These are phyloP conservation scores for Eupithecia pulchellata DNA, from an alignment of 2,888 invertebrate species.

Conservation along the genomic window DNA sequence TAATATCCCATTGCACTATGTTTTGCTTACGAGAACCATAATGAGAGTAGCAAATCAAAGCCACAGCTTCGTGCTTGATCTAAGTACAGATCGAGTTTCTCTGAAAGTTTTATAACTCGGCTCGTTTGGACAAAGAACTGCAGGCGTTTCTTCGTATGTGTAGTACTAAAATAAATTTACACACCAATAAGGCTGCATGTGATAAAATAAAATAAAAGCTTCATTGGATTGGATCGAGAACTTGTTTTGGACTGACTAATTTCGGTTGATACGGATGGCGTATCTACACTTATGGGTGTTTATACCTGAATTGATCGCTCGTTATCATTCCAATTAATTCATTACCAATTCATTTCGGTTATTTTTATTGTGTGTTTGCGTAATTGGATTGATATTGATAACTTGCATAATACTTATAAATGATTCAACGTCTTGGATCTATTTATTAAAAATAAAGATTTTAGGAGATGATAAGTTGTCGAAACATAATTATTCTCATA, in stretches of 20 bases:
- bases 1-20: constrained; percentile 23
- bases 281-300: constrained; percentile 61
- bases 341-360: constrained; percentile 50
- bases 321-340: constrained; percentile 60
- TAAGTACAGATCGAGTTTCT: constrained; percentile 15
- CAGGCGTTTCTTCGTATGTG: constrained; percentile 9
- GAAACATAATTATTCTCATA: background rate
- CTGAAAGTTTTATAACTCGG: constrained; percentile 17
- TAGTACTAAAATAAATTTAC: constrained; percentile 26
- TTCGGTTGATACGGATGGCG: constrained; percentile 58
- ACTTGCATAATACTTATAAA: constrained; percentile 13
- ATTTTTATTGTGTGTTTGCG: constrained; percentile 49
- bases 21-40: constrained; percentile 22
- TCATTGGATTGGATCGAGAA: constrained; percentile 43
- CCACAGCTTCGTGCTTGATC: constrained; percentile 1
- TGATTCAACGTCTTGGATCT: background rate
- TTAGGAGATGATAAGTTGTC: background rate
- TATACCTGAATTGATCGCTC: constrained; percentile 61
- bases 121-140: constrained; percentile 5
- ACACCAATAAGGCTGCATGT: constrained; percentile 25
- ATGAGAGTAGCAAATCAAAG: constrained; percentile 26
- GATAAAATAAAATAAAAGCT: constrained; percentile 35
- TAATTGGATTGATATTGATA: constrained; percentile 50
- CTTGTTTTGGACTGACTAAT: constrained; percentile 60
- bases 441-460: background rate